Evolutionary conservation across 2,888 invertebrate species (phyloP), one percentile per base, ranked within the genome.

Genomic region (Morpho achilles): DNA sequence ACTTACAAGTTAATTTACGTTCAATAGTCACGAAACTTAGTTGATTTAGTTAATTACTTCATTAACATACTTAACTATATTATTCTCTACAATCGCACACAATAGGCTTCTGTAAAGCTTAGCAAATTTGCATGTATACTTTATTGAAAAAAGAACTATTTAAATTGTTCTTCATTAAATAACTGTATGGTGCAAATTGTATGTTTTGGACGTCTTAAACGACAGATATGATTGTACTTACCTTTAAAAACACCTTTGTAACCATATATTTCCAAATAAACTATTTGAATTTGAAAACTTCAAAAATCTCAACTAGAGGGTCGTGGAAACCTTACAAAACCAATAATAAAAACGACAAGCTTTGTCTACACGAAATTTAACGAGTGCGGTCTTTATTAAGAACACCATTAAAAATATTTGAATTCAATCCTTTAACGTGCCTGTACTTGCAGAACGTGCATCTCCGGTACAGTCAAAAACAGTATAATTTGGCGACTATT

Each of bases 11-110:
- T 53, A 48, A 54, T 63, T 64, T 60, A 57, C 58, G 52, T 56
- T 58, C 61, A 64, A 62, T 58, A 59, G 66, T 68, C 69, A 68
- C 66, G 65, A 67, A 66, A 65, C 58, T 62, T 9, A 60, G 64
- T 67, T 65, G 60, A 61, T 61, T 65, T 67, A 63, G 70, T 70
- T 69, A 70, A 71, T 68, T 69, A 69, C 65, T 68, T 68, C 69
- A 69, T 68, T 67, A 70, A 70, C 66, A 61, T 66, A 67, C 58
- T 60, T 59, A 63, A 67, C 63, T 63, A 64, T 66, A 63, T 61
- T 62, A 59, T 59, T 64, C 64, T 63, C 65, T 59, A 61, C 58
- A 62, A 61, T 60, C 43, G n/a, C 5, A 32, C 32, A 32, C 32
- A 32, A 32, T 32, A 32, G 32, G 32, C 32, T 32, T 5, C 5